These are phyloP conservation scores for Palythoa grandis DNA, from an alignment of 92 coral and sea anemone species.

Conservation along the genomic window DNA sequence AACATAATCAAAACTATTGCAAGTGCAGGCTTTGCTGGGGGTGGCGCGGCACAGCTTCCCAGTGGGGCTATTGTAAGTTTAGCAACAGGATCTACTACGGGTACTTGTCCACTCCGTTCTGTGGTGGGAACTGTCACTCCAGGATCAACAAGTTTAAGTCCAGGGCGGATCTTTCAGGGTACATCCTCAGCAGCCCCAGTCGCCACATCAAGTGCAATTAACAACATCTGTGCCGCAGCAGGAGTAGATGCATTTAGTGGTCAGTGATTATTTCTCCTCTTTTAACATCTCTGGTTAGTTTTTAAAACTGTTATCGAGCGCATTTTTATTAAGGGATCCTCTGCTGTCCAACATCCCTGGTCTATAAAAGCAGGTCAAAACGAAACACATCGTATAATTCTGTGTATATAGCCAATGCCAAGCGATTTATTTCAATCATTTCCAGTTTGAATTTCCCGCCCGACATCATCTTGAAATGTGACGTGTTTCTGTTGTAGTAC, in stretches of 20 bases:
- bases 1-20: conserved; percentile 95
- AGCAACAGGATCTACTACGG: conserved; percentile 63
- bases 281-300: neutral
- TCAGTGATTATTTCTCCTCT: conserved; percentile 44
- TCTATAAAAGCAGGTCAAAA: too few species aligned
- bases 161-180: conserved; percentile 68
- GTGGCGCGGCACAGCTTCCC: conserved; percentile 75
- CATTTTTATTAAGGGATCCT: too few species aligned
- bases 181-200: conserved; percentile 67
- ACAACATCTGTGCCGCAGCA: conserved; percentile 96
- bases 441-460: too few species aligned
- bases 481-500: too few species aligned
- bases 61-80: conserved; percentile 71
- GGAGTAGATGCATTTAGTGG: conserved; percentile 98
- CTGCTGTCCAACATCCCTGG: too few species aligned
- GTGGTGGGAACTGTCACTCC: conserved; percentile 54
- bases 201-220: conserved; percentile 95
- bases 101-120: conserved; percentile 70
- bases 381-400: too few species aligned
- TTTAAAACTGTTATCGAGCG: too few species aligned
- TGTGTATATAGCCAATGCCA: too few species aligned
- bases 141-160: conserved; percentile 58
- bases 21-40: conserved; percentile 78
- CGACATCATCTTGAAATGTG: too few species aligned
- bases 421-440: too few species aligned